Base-by-base conservation (phyloP, 2,888 invertebrate genomes). In the Drosophila paracracens region DNA sequence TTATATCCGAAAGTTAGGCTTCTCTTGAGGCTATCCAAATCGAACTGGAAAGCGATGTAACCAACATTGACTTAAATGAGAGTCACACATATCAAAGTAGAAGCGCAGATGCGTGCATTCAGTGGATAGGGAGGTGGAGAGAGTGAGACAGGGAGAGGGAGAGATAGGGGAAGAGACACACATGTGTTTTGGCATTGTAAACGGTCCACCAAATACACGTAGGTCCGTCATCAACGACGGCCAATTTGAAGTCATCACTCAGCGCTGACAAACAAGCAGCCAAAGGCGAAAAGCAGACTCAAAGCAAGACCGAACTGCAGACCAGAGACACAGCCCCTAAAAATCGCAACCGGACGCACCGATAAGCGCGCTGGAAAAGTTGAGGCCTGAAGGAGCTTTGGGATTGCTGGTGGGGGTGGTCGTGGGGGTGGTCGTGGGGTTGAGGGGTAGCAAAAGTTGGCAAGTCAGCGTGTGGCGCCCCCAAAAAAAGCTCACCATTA, bases 161-260 rank as follows among this genome's bases (percentile, higher is more conserved):
- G 6, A n/a, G 8, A 18, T 13, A 4, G 31, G 2, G 27, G 6
- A 48, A 40, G 69, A 71, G 63, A 68, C 8, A 54, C 82, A 87
- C 82, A 87, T 74, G 72, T 88, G 79, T 83, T 76, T 71, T 59
- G 57, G 40, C 74, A 59, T 62, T 82, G 78, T 78, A 70, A 75
- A 65, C 57, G 70, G 59, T 68, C 43, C 57, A 60, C 56, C 60
- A 66, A 61, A 64, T 63, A 79, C 79, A 79, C 64, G 59, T 79
- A 75, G 70, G 77, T 77, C 73, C 79, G 64, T 73, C 87, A 82
- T 76, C 81, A 82, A 78, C 81, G 81, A 79, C 71, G 82, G 81
- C 89, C 87, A 86, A 87, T 87, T 87, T 89, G 84, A 88, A 82
- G 87, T 84, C 87, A 87, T 87, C 89, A 86, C 89, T 87, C 87